Evolutionary conservation across 2,888 invertebrate species (phyloP).

Genomic region (Mactromeris polynyma): DNA sequence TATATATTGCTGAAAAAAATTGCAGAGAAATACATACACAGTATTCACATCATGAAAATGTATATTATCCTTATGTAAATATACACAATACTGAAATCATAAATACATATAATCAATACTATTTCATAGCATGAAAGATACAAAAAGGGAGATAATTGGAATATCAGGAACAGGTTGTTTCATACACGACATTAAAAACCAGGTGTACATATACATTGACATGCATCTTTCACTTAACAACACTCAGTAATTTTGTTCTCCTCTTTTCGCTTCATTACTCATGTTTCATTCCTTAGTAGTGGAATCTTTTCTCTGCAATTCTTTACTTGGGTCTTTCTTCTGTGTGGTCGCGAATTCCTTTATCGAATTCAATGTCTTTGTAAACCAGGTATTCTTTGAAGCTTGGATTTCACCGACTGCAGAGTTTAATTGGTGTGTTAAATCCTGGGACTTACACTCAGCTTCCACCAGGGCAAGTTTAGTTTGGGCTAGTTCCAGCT

Average conservation of each 20-base stretch:
- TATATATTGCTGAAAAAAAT: too few relatives aligned
- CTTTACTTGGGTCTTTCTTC: conserved; percentile 74
- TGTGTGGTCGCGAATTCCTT: conserved; percentile 87
- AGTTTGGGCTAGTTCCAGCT: conserved; percentile 97
- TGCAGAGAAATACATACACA: not conserved
- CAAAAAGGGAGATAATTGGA: not conserved
- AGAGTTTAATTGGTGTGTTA: conserved; percentile 95
- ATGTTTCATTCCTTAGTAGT: conserved; percentile 53
- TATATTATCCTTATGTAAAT: too few relatives aligned
- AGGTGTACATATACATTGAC: not conserved
- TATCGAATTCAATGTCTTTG: conserved; percentile 93
- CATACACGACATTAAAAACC: not conserved
- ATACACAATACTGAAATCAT: not conserved
- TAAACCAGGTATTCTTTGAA: conserved; percentile 94
- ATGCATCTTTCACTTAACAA: not conserved
- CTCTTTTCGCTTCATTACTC: not conserved
- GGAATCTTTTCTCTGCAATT: conserved; percentile 64
- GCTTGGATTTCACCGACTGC: conserved; percentile 93
- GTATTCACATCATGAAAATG: too few relatives aligned
- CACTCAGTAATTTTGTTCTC: not conserved
- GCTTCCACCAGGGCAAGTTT: conserved; percentile 99
- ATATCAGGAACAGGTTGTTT: not conserved
- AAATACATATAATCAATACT: not conserved
- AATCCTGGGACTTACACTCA: conserved; percentile 96
- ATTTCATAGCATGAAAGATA: not conserved